A percentile compares a stretch with the other conserved stretches of the same genome.
phyloP scores from a whole-genome alignment of 2,113 vertebrate genomes.

The Conger conger region DNA sequence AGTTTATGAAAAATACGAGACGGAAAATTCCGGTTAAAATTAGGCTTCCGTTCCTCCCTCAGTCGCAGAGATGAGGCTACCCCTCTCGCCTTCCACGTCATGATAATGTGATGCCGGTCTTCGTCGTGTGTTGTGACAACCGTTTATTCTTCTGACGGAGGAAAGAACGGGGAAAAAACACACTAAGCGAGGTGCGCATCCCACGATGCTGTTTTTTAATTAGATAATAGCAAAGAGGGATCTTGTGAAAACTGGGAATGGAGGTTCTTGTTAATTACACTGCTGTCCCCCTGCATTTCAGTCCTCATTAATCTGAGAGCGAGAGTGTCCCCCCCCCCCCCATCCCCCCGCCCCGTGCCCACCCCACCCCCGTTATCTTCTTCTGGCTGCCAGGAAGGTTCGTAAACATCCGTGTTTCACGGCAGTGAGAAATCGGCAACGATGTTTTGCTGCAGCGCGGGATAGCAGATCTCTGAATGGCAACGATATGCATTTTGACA shows the following conservation, averaged over 20 bases:
- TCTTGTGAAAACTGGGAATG: not conserved
- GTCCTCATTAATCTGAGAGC: constrained; percentile 31
- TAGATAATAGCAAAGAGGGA: constrained; percentile 24
- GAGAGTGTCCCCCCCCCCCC: not conserved
- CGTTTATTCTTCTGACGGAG: not conserved
- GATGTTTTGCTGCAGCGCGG: not conserved
- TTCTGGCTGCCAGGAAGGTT: constrained; percentile 2
- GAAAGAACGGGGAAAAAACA: constrained; percentile 2
- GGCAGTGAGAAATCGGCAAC: not conserved
- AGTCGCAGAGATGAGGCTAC: constrained; percentile 7
- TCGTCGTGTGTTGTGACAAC: not conserved
- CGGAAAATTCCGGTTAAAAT: not conserved
- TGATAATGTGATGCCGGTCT: not conserved
- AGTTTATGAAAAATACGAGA: not conserved
- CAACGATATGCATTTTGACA: constrained; percentile 17
- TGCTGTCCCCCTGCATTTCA: constrained; percentile 33
- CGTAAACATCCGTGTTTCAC: constrained; percentile 21
- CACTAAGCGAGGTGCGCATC: constrained; percentile 12
- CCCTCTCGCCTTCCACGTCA: not conserved
- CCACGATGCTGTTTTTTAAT: constrained; percentile 33
- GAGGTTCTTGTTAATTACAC: constrained; percentile 35
- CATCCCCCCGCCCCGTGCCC: too few relatives aligned
- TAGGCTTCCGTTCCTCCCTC: constrained; percentile 14
- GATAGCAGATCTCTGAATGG: constrained; percentile 6
- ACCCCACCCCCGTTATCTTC: constrained; percentile 9